phyloP scores from a whole-genome alignment of 2,113 vertebrate species.

The Tamias sibiricus region DNA sequence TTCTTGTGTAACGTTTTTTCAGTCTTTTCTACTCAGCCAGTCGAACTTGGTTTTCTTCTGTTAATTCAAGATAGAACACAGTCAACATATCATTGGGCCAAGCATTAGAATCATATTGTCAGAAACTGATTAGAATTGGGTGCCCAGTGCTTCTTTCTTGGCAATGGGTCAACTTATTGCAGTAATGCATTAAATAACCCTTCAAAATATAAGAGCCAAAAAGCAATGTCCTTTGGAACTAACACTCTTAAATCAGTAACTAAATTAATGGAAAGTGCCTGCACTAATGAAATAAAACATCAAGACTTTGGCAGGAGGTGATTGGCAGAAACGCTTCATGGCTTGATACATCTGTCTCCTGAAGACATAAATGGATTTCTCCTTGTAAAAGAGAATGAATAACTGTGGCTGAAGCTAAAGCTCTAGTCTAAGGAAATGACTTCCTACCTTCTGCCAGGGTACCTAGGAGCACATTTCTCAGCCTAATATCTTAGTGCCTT shows the following conservation, averaged over 20 bases:
- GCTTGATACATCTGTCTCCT: constrained; percentile 64
- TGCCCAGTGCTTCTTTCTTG: constrained; percentile 78
- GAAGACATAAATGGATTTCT: constrained; percentile 73
- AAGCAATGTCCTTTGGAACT: constrained; percentile 76
- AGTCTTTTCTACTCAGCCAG: not conserved
- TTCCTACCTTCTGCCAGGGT: constrained; percentile 34
- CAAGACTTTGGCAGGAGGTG: constrained; percentile 73
- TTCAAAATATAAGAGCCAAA: constrained; percentile 82
- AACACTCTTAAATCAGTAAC: constrained; percentile 69
- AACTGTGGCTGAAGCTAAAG: not conserved
- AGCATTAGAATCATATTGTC: constrained; percentile 69
- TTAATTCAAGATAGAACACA: not conserved
- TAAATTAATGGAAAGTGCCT: constrained; percentile 81
- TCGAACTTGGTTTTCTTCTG: not conserved
- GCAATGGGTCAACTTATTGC: constrained; percentile 69
- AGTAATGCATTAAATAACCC: constrained; percentile 68
- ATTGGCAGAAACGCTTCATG: constrained; percentile 67
- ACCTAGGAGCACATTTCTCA: not conserved
- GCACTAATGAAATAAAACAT: constrained; percentile 78
- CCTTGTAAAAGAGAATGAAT: constrained; percentile 66
- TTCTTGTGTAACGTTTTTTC: not conserved
- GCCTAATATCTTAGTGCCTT: not conserved
- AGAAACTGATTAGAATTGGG: constrained; percentile 76
- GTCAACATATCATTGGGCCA: not conserved
- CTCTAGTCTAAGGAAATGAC: constrained; percentile 52